These are phyloP conservation scores for Neogobius melanostomus DNA, from an alignment of 2,113 vertebrate genomes.

Conservation along the genomic window DNA sequence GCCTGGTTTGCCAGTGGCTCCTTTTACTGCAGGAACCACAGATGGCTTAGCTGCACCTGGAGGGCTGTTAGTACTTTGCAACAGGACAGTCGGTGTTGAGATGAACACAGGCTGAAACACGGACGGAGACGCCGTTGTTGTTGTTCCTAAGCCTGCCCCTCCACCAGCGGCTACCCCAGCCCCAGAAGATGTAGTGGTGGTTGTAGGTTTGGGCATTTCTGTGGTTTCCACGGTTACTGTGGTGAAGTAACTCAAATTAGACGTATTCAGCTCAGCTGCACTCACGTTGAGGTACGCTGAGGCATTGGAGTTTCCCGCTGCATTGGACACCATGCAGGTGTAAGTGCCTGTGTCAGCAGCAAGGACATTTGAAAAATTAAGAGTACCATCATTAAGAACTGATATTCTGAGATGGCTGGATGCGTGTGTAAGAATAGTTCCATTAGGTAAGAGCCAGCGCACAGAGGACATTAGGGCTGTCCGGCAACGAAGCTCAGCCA, in stretches of 20 bases:
- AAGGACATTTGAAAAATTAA: slow-evolving; percentile 95
- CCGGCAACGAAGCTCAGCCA: slow-evolving; percentile 89
- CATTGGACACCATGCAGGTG: slow-evolving; percentile 98
- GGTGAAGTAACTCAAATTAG: slow-evolving; percentile 97
- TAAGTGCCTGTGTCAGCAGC: slow-evolving; percentile 89
- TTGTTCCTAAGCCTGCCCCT: slow-evolving; percentile 57
- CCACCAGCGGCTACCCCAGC: slow-evolving; percentile 62
- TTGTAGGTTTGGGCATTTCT: slow-evolving; percentile 86
- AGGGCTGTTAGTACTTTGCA: slow-evolving; percentile 86
- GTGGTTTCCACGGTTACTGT: slow-evolving; percentile 95
- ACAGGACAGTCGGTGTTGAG: slow-evolving; percentile 91
- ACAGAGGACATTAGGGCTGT: slow-evolving; percentile 94
- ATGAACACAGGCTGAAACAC: slow-evolving; percentile 95
- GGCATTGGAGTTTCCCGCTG: slow-evolving; percentile 94
- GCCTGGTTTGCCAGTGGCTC: slow-evolving; percentile 79
- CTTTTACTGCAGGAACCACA: slow-evolving; percentile 77
- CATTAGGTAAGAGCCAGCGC: slow-evolving; percentile 92
- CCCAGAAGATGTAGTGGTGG: slow-evolving; percentile 68
- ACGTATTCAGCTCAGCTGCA: slow-evolving; percentile 94
- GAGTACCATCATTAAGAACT: slow-evolving; percentile 92
- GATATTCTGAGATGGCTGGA: slow-evolving; percentile 87
- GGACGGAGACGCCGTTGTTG: slow-evolving; percentile 86
- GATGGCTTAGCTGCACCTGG: slow-evolving; percentile 74
- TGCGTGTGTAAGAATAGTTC: slow-evolving; percentile 93
- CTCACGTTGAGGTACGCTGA: slow-evolving; percentile 98